A percentile compares a stretch with the other conserved stretches of the same genome.
Evolutionary conservation across 2,113 vertebrate genomes (phyloP).

Genomic region (Larimichthys polyactis): DNA sequence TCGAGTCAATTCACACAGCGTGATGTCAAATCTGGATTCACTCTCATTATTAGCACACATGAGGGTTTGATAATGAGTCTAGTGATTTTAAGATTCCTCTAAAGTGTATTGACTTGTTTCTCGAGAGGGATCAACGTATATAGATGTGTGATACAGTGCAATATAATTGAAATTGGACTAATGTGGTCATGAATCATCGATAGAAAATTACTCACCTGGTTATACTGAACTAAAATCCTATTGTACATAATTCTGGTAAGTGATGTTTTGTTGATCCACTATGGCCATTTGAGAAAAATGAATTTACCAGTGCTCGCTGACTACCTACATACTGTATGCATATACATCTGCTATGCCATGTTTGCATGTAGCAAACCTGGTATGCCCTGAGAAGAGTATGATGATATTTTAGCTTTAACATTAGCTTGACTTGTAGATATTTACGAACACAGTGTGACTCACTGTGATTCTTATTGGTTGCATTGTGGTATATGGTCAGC

Average conservation of each 20-base stretch:
- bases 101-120: slow-evolving; percentile 37
- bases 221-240: not conserved
- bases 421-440: not conserved
- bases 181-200: slow-evolving; percentile 9
- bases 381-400: not conserved
- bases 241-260: not conserved
- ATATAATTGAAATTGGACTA: not conserved
- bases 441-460: not conserved
- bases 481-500: slow-evolving; percentile 36
- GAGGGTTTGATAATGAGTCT: slow-evolving; percentile 18
- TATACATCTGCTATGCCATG: not conserved
- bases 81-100: slow-evolving; percentile 34
- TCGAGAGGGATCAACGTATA: not conserved
- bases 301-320: too few species aligned
- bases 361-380: not conserved
- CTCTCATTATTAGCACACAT: slow-evolving; percentile 29
- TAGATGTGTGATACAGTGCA: not conserved
- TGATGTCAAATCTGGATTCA: slow-evolving; percentile 32
- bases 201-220: not conserved
- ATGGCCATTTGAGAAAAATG: not conserved
- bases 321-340: not conserved
- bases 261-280: not conserved
- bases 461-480: not conserved
- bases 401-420: not conserved
- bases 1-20: slow-evolving; percentile 22